Conservation (phyloP, 2,888 invertebrate genomes). For the Terebella lapidaria region DNA sequence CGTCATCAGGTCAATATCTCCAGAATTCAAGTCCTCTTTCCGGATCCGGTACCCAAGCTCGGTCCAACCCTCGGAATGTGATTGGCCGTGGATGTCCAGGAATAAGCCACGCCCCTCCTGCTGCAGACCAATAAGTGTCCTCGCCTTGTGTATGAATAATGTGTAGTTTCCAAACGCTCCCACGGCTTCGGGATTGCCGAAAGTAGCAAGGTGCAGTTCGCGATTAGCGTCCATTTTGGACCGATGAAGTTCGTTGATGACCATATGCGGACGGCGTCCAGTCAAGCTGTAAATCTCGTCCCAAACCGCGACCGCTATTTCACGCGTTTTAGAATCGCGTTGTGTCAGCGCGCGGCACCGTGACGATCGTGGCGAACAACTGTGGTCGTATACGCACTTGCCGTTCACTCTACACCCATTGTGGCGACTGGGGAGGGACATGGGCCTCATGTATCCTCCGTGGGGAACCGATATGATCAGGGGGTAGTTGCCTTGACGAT, state of each 20-base stretch:
- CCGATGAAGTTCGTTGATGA: slow-evolving; percentile 9
- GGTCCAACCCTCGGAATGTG: slow-evolving; percentile 16
- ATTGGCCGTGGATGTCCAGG: slow-evolving; percentile 28
- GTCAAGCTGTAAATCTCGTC: not conserved
- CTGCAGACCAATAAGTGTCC: not conserved
- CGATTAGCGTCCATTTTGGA: slow-evolving; percentile 16
- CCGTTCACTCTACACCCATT: slow-evolving; percentile 5
- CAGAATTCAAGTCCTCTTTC: slow-evolving; percentile 6
- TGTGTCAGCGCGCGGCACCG: not conserved
- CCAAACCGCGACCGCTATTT: slow-evolving; percentile 3
- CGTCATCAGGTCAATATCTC: not conserved
- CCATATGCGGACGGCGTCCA: slow-evolving; percentile 5
- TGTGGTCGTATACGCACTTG: slow-evolving; percentile 6
- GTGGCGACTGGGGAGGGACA: slow-evolving; percentile 13
- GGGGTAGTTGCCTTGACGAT: slow-evolving; percentile 13
- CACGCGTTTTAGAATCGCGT: slow-evolving; percentile 5
- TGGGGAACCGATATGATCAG: slow-evolving; percentile 21
- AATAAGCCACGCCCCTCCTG: slow-evolving; percentile 11
- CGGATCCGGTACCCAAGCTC: slow-evolving; percentile 24
- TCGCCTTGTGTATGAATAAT: slow-evolving; percentile 19
- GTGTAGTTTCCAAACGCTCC: slow-evolving; percentile 23
- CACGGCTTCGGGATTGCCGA: slow-evolving; percentile 9
- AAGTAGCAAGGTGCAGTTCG: slow-evolving; percentile 5
- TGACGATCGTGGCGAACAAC: too few relatives aligned
- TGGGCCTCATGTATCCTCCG: slow-evolving; percentile 18